Conservation (phyloP, 2,113 vertebrate species). For the Callithrix jacchus region DNA sequence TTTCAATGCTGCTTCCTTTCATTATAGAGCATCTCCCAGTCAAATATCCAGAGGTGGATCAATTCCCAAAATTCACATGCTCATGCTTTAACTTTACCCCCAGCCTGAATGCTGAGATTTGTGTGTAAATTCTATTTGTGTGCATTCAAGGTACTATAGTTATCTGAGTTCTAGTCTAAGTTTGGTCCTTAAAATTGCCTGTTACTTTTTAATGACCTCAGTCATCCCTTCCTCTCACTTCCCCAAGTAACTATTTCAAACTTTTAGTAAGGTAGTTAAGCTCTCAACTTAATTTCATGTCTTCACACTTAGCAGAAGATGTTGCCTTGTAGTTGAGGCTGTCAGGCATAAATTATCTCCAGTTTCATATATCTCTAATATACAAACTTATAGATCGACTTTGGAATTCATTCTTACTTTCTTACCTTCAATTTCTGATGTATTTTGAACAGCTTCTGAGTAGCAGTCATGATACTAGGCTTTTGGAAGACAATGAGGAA, state of each 20-base stretch:
- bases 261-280: neutral
- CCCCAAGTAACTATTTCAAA: neutral
- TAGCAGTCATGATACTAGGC: neutral
- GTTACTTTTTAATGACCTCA: conserved; percentile 27
- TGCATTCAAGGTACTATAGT: neutral
- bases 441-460: neutral
- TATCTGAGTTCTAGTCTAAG: neutral
- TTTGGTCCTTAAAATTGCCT: neutral
- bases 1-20: neutral
- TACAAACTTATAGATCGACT: neutral
- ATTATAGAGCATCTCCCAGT: neutral
- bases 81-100: neutral
- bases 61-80: neutral
- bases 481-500: neutral
- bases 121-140: neutral
- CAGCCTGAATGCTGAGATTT: neutral
- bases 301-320: neutral
- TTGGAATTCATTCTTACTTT: neutral
- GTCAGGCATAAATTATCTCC: neutral
- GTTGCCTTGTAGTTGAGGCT: neutral
- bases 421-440: neutral
- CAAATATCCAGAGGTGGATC: neutral
- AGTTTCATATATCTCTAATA: neutral
- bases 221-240: neutral
- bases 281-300: neutral